Base-by-base conservation (phyloP, 1,140 invertebrate species). In the Diabrotica undecimpunctata region DNA sequence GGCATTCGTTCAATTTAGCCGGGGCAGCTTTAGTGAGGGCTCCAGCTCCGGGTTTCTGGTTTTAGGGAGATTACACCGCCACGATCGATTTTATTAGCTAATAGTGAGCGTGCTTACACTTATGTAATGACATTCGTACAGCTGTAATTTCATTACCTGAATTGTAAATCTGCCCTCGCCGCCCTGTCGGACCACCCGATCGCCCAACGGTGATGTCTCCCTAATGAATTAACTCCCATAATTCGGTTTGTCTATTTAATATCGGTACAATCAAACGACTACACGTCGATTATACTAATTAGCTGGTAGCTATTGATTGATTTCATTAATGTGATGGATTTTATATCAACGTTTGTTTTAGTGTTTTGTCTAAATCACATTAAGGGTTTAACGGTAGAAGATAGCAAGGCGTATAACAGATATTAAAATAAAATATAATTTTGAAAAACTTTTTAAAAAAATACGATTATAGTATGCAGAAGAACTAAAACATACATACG, bases 21-120 rank as follows among this genome's bases (percentile, higher is more conserved):
- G 56, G 59, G 25, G 64, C 57, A 57, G 64, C 57, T 46, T 46
- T 46, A 46, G 41, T 46, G 8, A 8, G 41, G 41, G 8, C n/a
- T 8, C 41, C 39, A 54, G 68, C n/a, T 46, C n/a, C 41, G 8
- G 70, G 67, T 72, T 72, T 46, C 41, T 46, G 70, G 67, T 72
- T 72, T 73, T 70, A 73, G 72, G 68, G 66, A 72, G 66, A 73
- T 72, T 73, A 71, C 72, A 66, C 57, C 66, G 66, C 46, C 60
- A 63, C 63, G 68, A 75, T 75, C 72, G 74, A 75, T 75, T 75
- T 73, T 75, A 75, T 75, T 75, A 74, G 74, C 73, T 75, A 75
- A 75, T 75, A 75, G 74, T 74, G 71, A 72, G 73, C 70, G 70
- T 72, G 73, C 70, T 72, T 74, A 75, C 73, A 75, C 71, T 75